Conservation (phyloP, 64 coral and sea anemone species). For the Pachyseris speciosa region DNA sequence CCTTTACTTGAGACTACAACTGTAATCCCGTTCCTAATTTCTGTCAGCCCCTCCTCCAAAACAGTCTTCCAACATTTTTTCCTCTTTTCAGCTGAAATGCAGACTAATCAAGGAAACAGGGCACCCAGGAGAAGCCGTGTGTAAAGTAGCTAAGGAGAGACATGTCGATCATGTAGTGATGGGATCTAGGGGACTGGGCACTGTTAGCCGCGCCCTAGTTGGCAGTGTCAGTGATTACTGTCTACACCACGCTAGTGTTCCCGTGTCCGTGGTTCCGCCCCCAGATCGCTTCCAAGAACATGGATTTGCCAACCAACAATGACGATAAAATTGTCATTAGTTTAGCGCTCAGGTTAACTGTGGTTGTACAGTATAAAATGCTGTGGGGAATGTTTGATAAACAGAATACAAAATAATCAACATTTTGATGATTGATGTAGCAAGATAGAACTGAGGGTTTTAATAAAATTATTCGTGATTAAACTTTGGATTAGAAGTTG, state of each 20-base stretch:
- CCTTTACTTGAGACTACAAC: too few species aligned
- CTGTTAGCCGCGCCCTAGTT: constrained; percentile 80
- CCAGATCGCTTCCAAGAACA: constrained; percentile 48
- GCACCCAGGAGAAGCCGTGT: constrained; percentile 77
- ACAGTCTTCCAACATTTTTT: too few species aligned
- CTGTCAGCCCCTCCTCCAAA: too few species aligned
- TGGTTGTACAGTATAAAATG: too few species aligned
- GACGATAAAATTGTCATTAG: not conserved
- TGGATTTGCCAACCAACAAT: constrained; percentile 56
- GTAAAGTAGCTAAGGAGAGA: constrained; percentile 82
- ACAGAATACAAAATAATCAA: too few species aligned
- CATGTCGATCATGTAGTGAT: constrained; percentile 80
- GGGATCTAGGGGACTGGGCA: constrained; percentile 77
- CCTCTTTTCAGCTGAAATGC: constrained; percentile 57
- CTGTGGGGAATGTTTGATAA: too few species aligned
- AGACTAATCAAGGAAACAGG: constrained; percentile 75
- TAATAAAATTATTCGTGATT: too few species aligned
- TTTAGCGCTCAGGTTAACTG: too few species aligned
- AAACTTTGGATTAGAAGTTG: too few species aligned
- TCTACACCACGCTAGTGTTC: constrained; percentile 76
- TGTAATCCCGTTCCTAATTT: too few species aligned
- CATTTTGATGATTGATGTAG: too few species aligned
- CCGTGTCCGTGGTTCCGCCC: constrained; percentile 83
- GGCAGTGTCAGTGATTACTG: constrained; percentile 91
- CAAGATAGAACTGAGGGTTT: too few species aligned